Conservation (phyloP, 2,888 invertebrate genomes). For the Sepiola atlantica region DNA sequence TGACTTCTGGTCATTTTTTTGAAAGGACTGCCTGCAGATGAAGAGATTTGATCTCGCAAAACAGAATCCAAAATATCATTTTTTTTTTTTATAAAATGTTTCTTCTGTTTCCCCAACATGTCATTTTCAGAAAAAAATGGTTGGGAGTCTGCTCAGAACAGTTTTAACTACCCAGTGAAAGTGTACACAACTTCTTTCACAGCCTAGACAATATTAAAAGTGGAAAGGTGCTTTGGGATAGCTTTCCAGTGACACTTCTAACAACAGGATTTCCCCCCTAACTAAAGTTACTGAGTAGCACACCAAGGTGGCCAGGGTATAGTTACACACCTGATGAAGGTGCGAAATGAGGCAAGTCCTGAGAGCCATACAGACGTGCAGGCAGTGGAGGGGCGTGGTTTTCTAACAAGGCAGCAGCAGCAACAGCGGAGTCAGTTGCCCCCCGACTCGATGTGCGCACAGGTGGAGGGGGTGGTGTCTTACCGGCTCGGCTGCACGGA, state of each 20-base stretch:
- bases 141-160: not conserved
- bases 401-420: conserved; percentile 55
- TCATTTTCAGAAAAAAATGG: not conserved
- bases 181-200: not conserved
- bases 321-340: conserved; percentile 60
- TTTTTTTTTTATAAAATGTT: not conserved
- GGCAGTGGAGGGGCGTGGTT: conserved; percentile 63
- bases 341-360: conserved; percentile 63
- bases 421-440: conserved; percentile 45
- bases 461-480: conserved; percentile 69
- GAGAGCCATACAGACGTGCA: conserved; percentile 66
- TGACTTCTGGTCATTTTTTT: not conserved
- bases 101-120: not conserved
- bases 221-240: conserved; percentile 32
- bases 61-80: not conserved
- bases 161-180: not conserved
- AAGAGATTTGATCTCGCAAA: not conserved
- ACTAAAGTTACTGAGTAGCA: not conserved
- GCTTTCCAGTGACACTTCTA: conserved; percentile 15
- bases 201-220: not conserved
- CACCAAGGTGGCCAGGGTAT: not conserved
- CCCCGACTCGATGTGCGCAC: conserved; percentile 64
- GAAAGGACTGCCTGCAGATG: not conserved
- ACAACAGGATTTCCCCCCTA: not conserved
- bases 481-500: conserved; percentile 63